Percentiles rank a stretch among this genome's conserved stretches.
Evolutionary conservation across 2,888 invertebrate species (phyloP).

Genomic region (Thymelicus sylvestris): DNA sequence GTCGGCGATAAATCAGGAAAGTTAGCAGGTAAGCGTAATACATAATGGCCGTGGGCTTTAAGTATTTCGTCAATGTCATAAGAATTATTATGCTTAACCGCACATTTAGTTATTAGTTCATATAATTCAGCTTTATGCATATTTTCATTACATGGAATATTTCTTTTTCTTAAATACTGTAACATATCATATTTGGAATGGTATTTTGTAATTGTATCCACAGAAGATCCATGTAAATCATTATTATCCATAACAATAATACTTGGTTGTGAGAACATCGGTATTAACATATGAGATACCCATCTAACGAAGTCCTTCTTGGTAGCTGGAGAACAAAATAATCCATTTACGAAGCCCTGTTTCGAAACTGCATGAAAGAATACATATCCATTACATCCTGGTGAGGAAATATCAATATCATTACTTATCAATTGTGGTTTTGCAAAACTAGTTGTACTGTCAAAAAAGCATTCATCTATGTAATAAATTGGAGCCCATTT

Average conservation of each 20-base stretch:
- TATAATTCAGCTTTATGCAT: constrained; percentile 61
- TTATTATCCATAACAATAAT: constrained; percentile 58
- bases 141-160: constrained; percentile 54
- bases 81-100: constrained; percentile 40
- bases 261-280: constrained; percentile 48
- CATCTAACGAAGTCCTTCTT: constrained; percentile 57
- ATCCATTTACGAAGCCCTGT: constrained; percentile 49
- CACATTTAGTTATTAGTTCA: constrained; percentile 53
- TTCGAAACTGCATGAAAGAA: constrained; percentile 55
- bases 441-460: constrained; percentile 42
- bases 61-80: constrained; percentile 54
- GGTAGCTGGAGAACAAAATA: constrained; percentile 51
- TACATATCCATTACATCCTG: constrained; percentile 41
- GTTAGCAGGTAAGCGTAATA: constrained; percentile 56
- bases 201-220: constrained; percentile 51
- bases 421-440: constrained; percentile 42
- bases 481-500: constrained; percentile 51
- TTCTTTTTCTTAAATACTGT: constrained; percentile 54
- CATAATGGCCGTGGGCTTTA: constrained; percentile 57
- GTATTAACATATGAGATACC: constrained; percentile 56
- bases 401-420: constrained; percentile 24
- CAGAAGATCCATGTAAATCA: constrained; percentile 48
- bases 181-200: constrained; percentile 59
- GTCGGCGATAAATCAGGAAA: constrained; percentile 56
- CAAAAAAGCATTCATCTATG: constrained; percentile 56